Conservation (phyloP, 2,797 vertebrate species). For the Trichosurus vulpecula region DNA sequence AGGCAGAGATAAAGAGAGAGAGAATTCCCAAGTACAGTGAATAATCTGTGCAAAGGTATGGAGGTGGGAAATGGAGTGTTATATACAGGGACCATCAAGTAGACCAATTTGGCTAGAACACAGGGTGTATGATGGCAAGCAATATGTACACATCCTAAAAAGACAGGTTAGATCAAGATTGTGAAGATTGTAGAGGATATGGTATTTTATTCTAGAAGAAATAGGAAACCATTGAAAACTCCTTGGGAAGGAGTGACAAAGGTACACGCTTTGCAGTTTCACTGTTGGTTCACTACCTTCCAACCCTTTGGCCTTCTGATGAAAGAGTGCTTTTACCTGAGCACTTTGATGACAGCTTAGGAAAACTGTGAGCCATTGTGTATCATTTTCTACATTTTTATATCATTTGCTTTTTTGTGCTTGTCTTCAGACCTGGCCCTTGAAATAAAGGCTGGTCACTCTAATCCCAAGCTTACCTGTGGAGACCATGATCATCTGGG, state of each 20-base stretch:
- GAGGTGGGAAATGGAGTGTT: too few species aligned
- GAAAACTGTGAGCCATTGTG: neutral
- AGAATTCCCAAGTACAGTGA: too few species aligned
- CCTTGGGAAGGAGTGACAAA: neutral
- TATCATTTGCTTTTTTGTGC: neutral
- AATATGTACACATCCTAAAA: neutral
- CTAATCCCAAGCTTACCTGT: neutral
- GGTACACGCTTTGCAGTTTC: neutral
- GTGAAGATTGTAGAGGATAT: neutral
- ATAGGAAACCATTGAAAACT: neutral
- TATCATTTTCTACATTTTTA: neutral
- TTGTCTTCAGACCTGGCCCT: neutral
- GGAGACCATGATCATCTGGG: neutral
- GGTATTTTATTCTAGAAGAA: neutral
- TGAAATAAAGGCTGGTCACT: neutral
- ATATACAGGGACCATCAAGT: neutral
- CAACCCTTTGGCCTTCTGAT: neutral
- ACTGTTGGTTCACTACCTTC: neutral
- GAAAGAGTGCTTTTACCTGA: neutral
- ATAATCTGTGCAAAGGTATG: too few species aligned
- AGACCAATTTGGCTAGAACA: neutral
- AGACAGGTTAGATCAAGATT: neutral
- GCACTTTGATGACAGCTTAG: neutral
- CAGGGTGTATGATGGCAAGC: neutral
- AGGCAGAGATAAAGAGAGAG: too few species aligned